Conservation (phyloP, 1,140 invertebrate species). For the Dinothrombium tinctorium region DNA sequence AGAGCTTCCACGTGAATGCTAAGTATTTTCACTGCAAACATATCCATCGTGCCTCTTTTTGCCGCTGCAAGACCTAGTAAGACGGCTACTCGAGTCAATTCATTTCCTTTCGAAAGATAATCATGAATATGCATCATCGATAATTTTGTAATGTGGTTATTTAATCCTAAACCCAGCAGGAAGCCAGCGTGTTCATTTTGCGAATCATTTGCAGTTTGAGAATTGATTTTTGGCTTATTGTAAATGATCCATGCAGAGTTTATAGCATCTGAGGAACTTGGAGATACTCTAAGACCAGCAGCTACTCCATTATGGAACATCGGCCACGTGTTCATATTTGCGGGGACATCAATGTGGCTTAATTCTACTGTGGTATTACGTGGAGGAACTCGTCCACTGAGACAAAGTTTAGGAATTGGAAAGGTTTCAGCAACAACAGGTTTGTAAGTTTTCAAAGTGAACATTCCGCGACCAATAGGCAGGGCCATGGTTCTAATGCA, state of each 20-base stretch:
- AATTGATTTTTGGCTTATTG: slow-evolving; percentile 43
- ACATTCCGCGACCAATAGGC: slow-evolving; percentile 71
- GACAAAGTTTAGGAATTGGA: slow-evolving; percentile 51
- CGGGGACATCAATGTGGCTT: slow-evolving; percentile 56
- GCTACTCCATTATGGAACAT: slow-evolving; percentile 89
- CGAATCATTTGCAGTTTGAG: slow-evolving; percentile 29
- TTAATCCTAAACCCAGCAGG: slow-evolving; percentile 73
- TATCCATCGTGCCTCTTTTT: slow-evolving; percentile 56
- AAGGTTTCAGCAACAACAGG: slow-evolving; percentile 61
- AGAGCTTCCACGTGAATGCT: slow-evolving; percentile 77
- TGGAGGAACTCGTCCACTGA: slow-evolving; percentile 57
- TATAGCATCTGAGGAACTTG: slow-evolving; percentile 23
- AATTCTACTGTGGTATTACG: slow-evolving; percentile 59
- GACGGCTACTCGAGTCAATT: slow-evolving; percentile 76
- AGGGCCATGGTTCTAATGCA: slow-evolving; percentile 82
- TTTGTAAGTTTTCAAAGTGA: slow-evolving; percentile 52
- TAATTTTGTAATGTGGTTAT: slow-evolving; percentile 65
- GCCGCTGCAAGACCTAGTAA: slow-evolving; percentile 47
- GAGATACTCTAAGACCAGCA: slow-evolving; percentile 39
- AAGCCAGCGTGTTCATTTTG: slow-evolving; percentile 77
- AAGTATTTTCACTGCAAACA: slow-evolving; percentile 58
- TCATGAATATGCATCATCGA: slow-evolving; percentile 64
- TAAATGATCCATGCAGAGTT: slow-evolving; percentile 81
- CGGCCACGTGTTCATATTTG: slow-evolving; percentile 78
- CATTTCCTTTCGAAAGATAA: slow-evolving; percentile 52